These are phyloP conservation scores for Sebastiscus tertius DNA, from an alignment of 2,797 vertebrate species.

Conservation along the genomic window DNA sequence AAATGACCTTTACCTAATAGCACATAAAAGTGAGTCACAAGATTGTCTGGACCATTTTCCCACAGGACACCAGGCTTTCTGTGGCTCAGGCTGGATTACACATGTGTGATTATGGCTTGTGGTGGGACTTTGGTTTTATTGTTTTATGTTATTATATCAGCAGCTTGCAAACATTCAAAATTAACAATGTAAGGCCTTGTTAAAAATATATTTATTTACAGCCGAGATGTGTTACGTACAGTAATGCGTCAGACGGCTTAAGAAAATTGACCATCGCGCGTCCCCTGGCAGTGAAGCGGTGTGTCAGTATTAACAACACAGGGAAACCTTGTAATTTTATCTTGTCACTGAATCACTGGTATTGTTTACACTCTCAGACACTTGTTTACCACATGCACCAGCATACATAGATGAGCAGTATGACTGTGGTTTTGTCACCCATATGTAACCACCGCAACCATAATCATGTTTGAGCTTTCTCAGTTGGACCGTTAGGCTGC, in stretches of 20 bases:
- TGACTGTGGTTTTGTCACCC: no score
- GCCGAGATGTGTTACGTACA: not conserved
- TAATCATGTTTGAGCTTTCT: not conserved
- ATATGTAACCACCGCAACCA: not conserved
- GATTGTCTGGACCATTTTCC: constrained; percentile 30
- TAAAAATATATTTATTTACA: constrained; percentile 7
- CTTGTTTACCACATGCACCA: not conserved
- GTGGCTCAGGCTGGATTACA: constrained; percentile 35
- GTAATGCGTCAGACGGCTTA: not conserved
- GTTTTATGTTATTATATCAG: constrained; percentile 15
- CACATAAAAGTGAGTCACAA: constrained; percentile 46
- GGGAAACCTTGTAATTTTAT: not conserved
- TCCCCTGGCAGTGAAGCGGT: not conserved
- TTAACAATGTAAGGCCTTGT: not conserved
- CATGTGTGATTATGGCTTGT: constrained; percentile 25
- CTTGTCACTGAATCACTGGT: not conserved
- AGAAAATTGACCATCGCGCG: not conserved
- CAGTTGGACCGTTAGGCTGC: no score
- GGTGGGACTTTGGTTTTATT: constrained; percentile 7
- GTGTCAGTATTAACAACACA: not conserved
- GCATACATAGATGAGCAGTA: not conserved
- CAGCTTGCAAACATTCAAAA: constrained; percentile 5
- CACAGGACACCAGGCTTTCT: constrained; percentile 11
- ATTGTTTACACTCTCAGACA: not conserved
- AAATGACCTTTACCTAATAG: constrained; percentile 8